Percentiles rank a stretch among this genome's conserved stretches.
phyloP scores from a whole-genome alignment of 2,113 vertebrate species.

The Brachirus orientalis region DNA sequence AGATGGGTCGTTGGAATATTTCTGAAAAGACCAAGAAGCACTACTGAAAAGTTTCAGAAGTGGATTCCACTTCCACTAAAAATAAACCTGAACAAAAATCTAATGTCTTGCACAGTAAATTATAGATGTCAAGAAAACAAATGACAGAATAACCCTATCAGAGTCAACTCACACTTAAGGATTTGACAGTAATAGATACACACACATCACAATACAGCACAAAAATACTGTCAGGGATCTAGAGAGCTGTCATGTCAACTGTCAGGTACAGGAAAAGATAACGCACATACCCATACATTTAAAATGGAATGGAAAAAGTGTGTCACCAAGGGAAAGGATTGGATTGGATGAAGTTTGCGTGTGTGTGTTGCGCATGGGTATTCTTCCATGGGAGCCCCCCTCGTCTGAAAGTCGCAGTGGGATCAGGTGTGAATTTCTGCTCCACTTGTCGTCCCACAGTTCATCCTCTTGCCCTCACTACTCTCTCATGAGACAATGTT shows the following conservation, averaged over 20 bases:
- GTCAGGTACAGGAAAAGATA: conserved; percentile 28
- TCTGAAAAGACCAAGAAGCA: too few species aligned
- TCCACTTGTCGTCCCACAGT: conserved; percentile 51
- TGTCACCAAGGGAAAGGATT: conserved; percentile 62
- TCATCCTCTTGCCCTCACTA: conserved; percentile 42
- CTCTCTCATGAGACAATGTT: conserved; percentile 28
- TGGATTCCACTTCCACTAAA: too few species aligned
- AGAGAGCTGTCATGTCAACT: conserved; percentile 55
- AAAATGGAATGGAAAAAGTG: conserved; percentile 46
- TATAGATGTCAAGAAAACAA: too few species aligned
- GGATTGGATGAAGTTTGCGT: too few species aligned
- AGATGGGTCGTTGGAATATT: too few species aligned
- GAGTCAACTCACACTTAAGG: conserved; percentile 25
- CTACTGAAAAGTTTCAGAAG: too few species aligned
- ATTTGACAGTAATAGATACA: conserved; percentile 40
- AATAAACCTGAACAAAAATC: too few species aligned
- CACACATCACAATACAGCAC: background rate
- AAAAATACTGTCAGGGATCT: conserved; percentile 40
- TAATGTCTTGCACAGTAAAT: too few species aligned
- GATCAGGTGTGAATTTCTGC: conserved; percentile 64
- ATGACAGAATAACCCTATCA: background rate
- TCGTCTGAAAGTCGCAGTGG: conserved; percentile 14
- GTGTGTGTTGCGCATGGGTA: conserved; percentile 10
- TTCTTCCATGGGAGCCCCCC: conserved; percentile 28
- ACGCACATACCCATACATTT: conserved; percentile 2